Conservation (phyloP, 1,140 invertebrate genomes). For the Notospermus geniculatus region DNA sequence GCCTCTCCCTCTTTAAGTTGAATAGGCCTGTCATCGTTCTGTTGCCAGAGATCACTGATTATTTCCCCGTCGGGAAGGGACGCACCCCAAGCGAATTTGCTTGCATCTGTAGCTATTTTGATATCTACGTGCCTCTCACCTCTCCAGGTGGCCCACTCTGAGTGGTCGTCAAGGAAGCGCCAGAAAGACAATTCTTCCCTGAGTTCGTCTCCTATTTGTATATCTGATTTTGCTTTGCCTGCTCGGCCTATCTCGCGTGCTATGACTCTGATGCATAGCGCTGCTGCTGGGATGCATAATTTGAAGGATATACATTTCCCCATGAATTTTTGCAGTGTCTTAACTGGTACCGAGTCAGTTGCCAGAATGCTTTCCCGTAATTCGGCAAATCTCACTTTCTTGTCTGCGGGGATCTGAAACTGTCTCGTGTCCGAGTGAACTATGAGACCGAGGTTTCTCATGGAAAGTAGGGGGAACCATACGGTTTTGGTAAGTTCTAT, state of each 20-base stretch:
- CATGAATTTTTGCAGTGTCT: neutral
- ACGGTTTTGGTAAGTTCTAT: too few species aligned
- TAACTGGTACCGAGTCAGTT: neutral
- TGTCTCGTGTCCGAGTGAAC: neutral
- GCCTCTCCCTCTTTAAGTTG: slow-evolving; percentile 3
- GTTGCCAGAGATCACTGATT: neutral
- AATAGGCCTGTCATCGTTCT: neutral
- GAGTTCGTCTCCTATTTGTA: neutral
- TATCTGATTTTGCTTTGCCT: neutral
- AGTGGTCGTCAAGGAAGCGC: neutral
- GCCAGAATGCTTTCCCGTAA: too few species aligned
- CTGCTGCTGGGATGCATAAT: neutral
- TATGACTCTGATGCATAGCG: neutral
- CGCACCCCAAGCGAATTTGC: neutral
- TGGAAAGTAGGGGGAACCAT: too few species aligned
- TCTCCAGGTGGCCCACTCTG: neutral
- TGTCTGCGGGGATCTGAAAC: neutral
- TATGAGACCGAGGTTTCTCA: neutral
- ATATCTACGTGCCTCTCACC: neutral
- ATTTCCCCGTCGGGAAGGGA: neutral
- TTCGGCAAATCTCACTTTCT: neutral
- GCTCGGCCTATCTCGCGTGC: neutral
- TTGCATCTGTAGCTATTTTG: neutral
- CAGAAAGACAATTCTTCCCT: neutral
- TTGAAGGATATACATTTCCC: neutral